These are phyloP conservation scores for Lagopus leucura DNA, from an alignment of 2,113 vertebrate genomes.

Conservation along the genomic window DNA sequence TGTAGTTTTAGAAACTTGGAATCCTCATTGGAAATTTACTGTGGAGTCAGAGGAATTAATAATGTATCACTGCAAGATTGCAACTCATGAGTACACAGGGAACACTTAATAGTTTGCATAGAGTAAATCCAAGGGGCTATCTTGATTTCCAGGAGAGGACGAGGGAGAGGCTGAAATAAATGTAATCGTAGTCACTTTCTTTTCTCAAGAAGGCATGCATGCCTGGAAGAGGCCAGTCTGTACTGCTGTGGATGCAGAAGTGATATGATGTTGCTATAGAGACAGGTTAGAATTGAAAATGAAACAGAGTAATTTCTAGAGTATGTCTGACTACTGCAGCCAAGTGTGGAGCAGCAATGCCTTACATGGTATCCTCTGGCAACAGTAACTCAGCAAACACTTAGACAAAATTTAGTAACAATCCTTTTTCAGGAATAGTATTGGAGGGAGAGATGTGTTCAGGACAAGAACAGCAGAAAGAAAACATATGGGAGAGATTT, in stretches of 20 bases:
- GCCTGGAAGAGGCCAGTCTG: rapidly evolving
- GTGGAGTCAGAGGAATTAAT: not conserved
- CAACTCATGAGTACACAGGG: not conserved
- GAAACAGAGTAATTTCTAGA: not conserved
- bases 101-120: not conserved
- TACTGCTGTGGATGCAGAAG: not conserved
- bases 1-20: not conserved
- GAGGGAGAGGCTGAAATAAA: not conserved
- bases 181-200: not conserved
- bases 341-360: not conserved
- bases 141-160: not conserved
- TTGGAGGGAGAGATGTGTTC: not conserved
- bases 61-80: not conserved
- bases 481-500: not conserved
- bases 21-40: not conserved
- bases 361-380: rapidly evolving
- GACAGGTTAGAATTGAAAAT: not conserved
- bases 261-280: not conserved
- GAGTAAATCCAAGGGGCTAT: not conserved
- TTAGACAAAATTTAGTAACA: not conserved
- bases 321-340: not conserved
- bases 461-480: not conserved
- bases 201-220: rapidly evolving
- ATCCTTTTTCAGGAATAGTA: not conserved
- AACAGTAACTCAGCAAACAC: not conserved